These are phyloP conservation scores for Cataglyphis altisquamis DNA, from an alignment of 2,888 invertebrate genomes.

Conservation along the genomic window DNA sequence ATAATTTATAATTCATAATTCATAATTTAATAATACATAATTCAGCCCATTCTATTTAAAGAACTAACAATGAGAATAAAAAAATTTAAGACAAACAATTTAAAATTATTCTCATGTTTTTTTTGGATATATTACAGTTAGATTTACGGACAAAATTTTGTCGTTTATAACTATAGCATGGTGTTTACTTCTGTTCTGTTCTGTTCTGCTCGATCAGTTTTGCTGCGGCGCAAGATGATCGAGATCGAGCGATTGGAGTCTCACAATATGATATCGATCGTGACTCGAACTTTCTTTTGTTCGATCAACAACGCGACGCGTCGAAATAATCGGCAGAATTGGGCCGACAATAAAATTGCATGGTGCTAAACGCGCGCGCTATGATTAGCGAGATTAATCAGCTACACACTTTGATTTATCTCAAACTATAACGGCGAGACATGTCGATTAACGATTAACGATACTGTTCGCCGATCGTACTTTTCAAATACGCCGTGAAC, in stretches of 20 bases:
- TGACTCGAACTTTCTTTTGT: slow-evolving; percentile 43
- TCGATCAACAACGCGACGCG: slow-evolving; percentile 5
- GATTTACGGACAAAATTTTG: slow-evolving; percentile 48
- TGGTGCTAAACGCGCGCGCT: background rate
- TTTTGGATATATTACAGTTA: slow-evolving; percentile 3
- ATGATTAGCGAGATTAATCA: slow-evolving; percentile 23
- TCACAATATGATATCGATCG: slow-evolving; percentile 44
- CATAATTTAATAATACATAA: slow-evolving; percentile 54
- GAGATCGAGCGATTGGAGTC: slow-evolving; percentile 56
- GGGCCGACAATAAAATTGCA: slow-evolving; percentile 39
- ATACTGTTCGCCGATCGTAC: slow-evolving; percentile 21
- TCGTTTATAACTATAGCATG: slow-evolving; percentile 17
- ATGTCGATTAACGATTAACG: slow-evolving; percentile 39
- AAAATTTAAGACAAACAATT: slow-evolving; percentile 11
- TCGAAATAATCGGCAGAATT: slow-evolving; percentile 32
- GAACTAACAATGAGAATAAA: background rate
- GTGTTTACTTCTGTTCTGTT: slow-evolving; percentile 33
- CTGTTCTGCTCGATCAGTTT: slow-evolving; percentile 21
- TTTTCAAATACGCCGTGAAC: background rate
- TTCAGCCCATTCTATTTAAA: slow-evolving; percentile 48
- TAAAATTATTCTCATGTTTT: background rate
- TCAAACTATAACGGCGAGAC: slow-evolving; percentile 3
- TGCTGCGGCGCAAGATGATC: slow-evolving; percentile 40
- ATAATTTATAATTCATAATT: slow-evolving; percentile 42
- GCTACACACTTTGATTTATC: slow-evolving; percentile 26